Evolutionary conservation across 1,140 invertebrate species (phyloP), one percentile per base, ranked within the genome.

Genomic region (Drosophila novamexicana): DNA sequence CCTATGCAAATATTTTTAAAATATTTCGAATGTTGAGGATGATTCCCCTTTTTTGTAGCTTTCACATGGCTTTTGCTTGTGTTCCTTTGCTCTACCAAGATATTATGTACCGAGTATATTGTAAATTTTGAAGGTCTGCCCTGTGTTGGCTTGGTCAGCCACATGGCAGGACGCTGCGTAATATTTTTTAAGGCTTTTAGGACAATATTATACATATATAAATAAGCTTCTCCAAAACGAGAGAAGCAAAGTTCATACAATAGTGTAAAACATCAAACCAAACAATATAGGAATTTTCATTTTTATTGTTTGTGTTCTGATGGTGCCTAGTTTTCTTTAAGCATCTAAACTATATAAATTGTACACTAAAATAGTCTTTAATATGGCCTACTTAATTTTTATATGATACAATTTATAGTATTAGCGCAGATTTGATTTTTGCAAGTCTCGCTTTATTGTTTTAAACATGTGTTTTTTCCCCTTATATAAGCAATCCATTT

Each of bases 171-270:
- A 53, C 49, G 57, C 67, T 69, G 64, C 75, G 47, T 83, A 69
- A 83, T 83, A 83, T 77, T 80, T 77, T 86, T 88, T 74, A 88
- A 88, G 77, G 80, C 76, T 83, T 88, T 80, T 88, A 88, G 84
- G 83, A 88, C 83, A 88, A 88, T 89, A 86, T 88, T 83, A 88
- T 83, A 86, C 73, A 86, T 63, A 77, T 50, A 73, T 56, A 72
- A 64, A 76, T 66, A 72, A 63, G 54, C 74, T 59, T 44, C 12
- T 53, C 49, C 18, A 37, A 61, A 62, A 39, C 57, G 42, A 42
- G 49, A 36, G 40, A 50, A 70, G 67, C 47, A 49, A 63, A 65
- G 61, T 64, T 58, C 64, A 47, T 68, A 67, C 10, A 57, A 67
- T 67, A 29, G 37, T 59, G 72, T 72, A 45, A 50, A 81, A 78